These are phyloP conservation scores for Drosophila santomea DNA, from an alignment of 1,140 invertebrate genomes.

Conservation along the genomic window DNA sequence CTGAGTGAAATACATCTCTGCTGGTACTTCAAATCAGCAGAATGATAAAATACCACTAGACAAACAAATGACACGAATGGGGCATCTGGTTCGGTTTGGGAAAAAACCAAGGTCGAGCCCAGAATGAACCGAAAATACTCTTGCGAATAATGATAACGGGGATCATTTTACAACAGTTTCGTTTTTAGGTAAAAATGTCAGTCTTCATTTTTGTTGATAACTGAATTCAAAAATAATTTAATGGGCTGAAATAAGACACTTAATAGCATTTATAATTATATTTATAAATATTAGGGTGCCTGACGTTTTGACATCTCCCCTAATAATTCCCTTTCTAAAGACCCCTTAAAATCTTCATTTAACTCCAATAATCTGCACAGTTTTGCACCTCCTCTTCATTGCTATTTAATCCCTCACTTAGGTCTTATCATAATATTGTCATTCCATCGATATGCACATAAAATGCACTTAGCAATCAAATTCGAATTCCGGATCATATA, in stretches of 20 bases:
- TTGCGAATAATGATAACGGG: not conserved
- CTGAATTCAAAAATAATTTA: no score
- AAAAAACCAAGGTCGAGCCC: constrained; percentile 35
- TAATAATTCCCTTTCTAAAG: not conserved
- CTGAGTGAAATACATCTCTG: constrained; percentile 39
- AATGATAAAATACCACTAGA: constrained; percentile 74
- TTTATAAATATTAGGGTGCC: no score
- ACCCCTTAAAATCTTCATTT: not conserved
- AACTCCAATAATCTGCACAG: not conserved
- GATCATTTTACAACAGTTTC: constrained; percentile 1
- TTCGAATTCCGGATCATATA: constrained; percentile 72
- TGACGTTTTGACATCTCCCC: no score
- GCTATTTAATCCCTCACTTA: constrained; percentile 32
- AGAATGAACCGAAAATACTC: constrained; percentile 8
- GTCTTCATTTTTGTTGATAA: not conserved
- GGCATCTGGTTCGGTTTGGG: constrained; percentile 5
- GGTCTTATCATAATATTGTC: constrained; percentile 45
- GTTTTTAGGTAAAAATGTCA: not conserved
- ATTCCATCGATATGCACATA: constrained; percentile 16
- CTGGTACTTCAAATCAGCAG: constrained; percentile 63
- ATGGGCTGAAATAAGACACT: not conserved
- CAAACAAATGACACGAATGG: constrained; percentile 30
- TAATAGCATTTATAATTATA: not conserved
- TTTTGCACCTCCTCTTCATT: constrained; percentile 6
- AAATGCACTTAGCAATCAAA: constrained; percentile 59